phyloP scores from a whole-genome alignment of 1,140 invertebrate genomes.

The Temnothorax nylanderi region DNA sequence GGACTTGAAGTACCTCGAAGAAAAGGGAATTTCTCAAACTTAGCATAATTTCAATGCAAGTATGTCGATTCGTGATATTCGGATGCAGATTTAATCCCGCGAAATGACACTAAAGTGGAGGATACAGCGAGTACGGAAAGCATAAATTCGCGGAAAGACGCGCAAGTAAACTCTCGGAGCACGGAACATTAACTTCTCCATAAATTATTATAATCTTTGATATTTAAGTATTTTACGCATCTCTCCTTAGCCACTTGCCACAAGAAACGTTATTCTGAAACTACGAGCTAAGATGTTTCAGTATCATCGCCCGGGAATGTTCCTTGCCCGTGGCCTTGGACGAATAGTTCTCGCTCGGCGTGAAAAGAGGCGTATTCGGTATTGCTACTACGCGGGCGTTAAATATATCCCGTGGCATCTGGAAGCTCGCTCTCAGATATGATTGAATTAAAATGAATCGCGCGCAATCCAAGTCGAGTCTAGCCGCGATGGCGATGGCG shows the following conservation, averaged over 20 bases:
- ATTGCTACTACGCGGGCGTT: background rate
- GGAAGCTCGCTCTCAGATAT: slow-evolving; percentile 6
- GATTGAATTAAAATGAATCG: slow-evolving; percentile 30
- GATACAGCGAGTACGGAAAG: background rate
- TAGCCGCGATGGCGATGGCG: background rate
- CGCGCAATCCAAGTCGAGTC: background rate
- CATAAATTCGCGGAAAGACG: background rate
- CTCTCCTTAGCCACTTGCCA: background rate
- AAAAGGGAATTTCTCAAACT: background rate
- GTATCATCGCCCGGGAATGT: background rate
- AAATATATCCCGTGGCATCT: slow-evolving; percentile 21
- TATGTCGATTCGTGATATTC: background rate
- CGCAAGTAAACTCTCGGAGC: background rate
- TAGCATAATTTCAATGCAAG: slow-evolving; percentile 32
- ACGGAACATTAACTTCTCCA: background rate
- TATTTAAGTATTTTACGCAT: slow-evolving; percentile 20
- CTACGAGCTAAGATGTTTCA: background rate
- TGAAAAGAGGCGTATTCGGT: slow-evolving; percentile 7
- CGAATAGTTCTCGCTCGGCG: background rate
- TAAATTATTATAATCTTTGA: slow-evolving; percentile 19
- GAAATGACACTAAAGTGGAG: background rate
- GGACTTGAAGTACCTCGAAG: background rate
- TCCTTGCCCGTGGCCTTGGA: background rate
- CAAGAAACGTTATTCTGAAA: background rate
- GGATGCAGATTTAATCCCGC: slow-evolving; percentile 22